Base-by-base conservation (phyloP, 2,888 invertebrate species). In the Cremastobaeus sp. region DNA sequence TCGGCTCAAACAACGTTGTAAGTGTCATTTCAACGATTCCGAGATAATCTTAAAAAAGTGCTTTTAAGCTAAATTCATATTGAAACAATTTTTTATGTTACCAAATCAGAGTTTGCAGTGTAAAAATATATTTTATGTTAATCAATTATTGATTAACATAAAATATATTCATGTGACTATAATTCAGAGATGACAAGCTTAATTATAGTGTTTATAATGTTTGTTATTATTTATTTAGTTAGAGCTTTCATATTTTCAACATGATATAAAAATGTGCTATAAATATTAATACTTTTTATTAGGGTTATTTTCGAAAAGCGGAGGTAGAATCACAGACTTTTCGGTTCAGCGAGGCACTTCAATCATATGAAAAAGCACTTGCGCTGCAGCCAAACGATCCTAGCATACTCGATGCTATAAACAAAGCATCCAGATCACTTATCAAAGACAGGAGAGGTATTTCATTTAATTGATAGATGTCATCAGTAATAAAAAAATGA, bases 281-380 rank as follows among this genome's bases (percentile, higher is more conserved):
- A n/a, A n/a, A n/a, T n/a, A n/a, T n/a, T n/a, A n/a, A 25, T 5
- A 5, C 25, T 5, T 25, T 25, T 68, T 82, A 85, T 54, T 80
- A 93, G 93, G 93, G 93, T 9, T 93, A 93, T 85, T 93, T 92
- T 84, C 90, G 93, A 20, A 91, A 92, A 82, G 94, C 91, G 37
- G 93, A 94, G 88, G 92, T 93, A 0, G 92, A 93, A 86, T 91
- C 90, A 78, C 92, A 92, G 0, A 92, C 93, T 77, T 91, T 90
- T 69, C 89, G 92, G 73, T 92, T 91, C 84, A 90, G 89, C 79
- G 92, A 92, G 82, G 93, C 94, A 6, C 89, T 92, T 73, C 89
- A 92, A 73, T 92, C 93, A 30, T 94, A 94, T 79, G 90, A 91
- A 73, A 90, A 91, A 86, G 93, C 93, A 8, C 87, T 93, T 47